These are phyloP conservation scores for Lepidocyrtoides sp. DNA, from an alignment of 2,888 invertebrate genomes.

Conservation along the genomic window DNA sequence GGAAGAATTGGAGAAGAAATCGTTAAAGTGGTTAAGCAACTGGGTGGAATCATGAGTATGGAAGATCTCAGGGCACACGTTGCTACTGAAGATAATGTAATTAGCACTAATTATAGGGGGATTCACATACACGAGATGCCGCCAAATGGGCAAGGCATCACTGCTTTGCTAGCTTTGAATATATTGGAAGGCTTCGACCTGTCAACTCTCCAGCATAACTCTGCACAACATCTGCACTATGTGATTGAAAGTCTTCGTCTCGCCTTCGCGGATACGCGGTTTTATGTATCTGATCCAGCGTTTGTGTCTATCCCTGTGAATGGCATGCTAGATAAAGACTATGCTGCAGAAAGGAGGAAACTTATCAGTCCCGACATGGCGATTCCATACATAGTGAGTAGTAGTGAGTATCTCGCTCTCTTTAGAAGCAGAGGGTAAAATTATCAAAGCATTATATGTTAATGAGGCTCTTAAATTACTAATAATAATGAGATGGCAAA, in stretches of 20 bases:
- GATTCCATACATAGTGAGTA: conserved; percentile 75
- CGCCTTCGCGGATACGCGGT: conserved; percentile 86
- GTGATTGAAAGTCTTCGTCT: conserved; percentile 86
- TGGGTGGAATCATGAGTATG: conserved; percentile 81
- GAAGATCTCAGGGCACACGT: conserved; percentile 79
- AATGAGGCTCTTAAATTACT: no score
- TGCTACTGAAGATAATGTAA: conserved; percentile 81
- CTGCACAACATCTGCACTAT: conserved; percentile 86
- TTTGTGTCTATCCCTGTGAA: conserved; percentile 85
- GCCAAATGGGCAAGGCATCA: conserved; percentile 87
- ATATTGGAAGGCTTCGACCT: conserved; percentile 86
- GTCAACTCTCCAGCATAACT: conserved; percentile 86
- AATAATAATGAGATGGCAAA: no score
- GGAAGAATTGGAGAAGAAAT: conserved; percentile 83
- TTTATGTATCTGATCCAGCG: conserved; percentile 86
- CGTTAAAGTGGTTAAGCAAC: conserved; percentile 77
- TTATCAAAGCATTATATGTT: no score
- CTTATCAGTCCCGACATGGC: conserved; percentile 85
- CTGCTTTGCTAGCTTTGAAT: conserved; percentile 86
- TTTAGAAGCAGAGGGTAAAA: no score
- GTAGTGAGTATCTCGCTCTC: no score
- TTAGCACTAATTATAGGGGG: conserved; percentile 83
- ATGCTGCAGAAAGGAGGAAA: conserved; percentile 86
- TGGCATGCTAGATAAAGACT: conserved; percentile 86
- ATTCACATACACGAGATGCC: conserved; percentile 86